Evolutionary conservation across 2,113 vertebrate genomes (phyloP).

Genomic region (Tautogolabrus adspersus): DNA sequence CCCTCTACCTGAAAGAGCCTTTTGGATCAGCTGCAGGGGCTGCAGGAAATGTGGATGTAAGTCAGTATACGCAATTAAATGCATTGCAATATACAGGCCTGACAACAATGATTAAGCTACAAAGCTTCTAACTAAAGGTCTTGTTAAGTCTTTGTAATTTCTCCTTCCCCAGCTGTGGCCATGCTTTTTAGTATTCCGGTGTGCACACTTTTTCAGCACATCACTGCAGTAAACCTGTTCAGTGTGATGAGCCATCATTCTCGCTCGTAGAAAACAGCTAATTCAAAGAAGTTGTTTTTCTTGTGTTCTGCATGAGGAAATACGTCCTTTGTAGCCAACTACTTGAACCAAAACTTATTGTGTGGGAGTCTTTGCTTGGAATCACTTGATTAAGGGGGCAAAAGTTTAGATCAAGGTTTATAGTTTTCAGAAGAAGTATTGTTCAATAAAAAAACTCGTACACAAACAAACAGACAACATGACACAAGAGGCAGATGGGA

Average conservation of each 20-base stretch:
- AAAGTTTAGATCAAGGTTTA: slow-evolving; percentile 1
- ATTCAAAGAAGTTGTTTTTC: slow-evolving; percentile 12
- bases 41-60: background rate
- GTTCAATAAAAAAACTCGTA: slow-evolving; percentile 9
- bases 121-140: slow-evolving; percentile 14
- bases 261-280: background rate
- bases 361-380: background rate
- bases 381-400: slow-evolving; percentile 24
- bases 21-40: slow-evolving; percentile 12
- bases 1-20: slow-evolving; percentile 18
- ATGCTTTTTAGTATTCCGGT: slow-evolving; percentile 2
- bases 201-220: background rate
- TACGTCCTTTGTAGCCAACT: background rate
- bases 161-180: background rate
- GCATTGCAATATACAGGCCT: background rate
- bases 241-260: slow-evolving; percentile 5
- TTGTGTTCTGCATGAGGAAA: slow-evolving; percentile 15
- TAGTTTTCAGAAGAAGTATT: slow-evolving; percentile 25
- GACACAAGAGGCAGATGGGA: slow-evolving; percentile 3
- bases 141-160: slow-evolving; percentile 3
- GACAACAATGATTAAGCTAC: slow-evolving; percentile 16
- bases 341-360: background rate
- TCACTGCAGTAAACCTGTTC: slow-evolving; percentile 5
- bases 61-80: slow-evolving; percentile 21
- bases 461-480: slow-evolving; percentile 16